A percentile compares a stretch with the other conserved stretches of the same genome.
phyloP scores from a whole-genome alignment of 2,797 vertebrate species.

The Scolopax rusticola region DNA sequence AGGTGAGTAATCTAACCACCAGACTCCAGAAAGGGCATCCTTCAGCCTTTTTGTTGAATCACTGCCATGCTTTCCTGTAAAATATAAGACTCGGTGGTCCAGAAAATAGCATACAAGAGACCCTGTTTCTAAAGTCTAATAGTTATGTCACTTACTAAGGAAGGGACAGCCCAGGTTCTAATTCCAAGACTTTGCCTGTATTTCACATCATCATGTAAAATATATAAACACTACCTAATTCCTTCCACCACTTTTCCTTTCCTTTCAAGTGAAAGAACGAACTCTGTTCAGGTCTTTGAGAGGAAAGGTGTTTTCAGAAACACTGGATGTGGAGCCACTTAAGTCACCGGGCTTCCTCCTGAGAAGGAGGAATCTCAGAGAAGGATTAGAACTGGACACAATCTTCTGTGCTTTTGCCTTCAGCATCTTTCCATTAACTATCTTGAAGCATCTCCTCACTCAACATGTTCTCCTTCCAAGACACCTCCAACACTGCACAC shows the following conservation, averaged over 20 bases:
- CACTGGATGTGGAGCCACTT: neutral
- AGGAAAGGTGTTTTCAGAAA: neutral
- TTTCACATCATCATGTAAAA: neutral
- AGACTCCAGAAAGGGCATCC: neutral
- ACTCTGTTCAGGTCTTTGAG: neutral
- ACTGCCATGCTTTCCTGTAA: neutral
- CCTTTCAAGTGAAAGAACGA: neutral
- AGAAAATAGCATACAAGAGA: neutral
- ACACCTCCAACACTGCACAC: neutral
- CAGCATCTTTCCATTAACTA: neutral
- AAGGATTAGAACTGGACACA: neutral
- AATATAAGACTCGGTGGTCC: neutral
- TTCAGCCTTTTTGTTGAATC: neutral
- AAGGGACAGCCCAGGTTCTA: neutral
- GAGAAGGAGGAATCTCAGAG: neutral
- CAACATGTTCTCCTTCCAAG: neutral
- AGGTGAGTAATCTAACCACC: neutral
- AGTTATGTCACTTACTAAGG: neutral
- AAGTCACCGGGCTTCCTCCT: neutral
- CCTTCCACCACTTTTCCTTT: neutral
- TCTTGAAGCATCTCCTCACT: neutral
- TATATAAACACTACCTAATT: neutral
- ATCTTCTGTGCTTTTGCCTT: neutral
- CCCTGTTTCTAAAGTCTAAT: neutral
- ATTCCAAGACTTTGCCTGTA: neutral